Evolutionary conservation across 2,888 invertebrate genomes (phyloP).

Genomic region (Phrixothrix hirtus): DNA sequence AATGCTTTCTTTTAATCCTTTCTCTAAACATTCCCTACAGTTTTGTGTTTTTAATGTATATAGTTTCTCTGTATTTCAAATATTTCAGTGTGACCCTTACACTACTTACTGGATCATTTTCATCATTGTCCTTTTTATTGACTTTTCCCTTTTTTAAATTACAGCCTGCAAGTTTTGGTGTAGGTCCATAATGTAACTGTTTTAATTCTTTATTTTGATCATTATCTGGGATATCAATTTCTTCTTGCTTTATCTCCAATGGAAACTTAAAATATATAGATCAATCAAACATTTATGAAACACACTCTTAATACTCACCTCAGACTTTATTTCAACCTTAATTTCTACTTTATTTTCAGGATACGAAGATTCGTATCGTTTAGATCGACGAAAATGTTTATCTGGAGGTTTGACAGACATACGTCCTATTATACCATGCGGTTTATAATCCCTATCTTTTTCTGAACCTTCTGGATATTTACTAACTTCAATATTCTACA

Average conservation of each 20-base stretch:
- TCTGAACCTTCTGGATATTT: too few species aligned
- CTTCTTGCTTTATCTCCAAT: too few species aligned
- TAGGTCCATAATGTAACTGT: slow-evolving; percentile 76
- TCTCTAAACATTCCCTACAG: too few species aligned
- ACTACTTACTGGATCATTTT: slow-evolving; percentile 57
- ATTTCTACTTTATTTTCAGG: slow-evolving; percentile 12
- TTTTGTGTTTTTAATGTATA: too few species aligned
- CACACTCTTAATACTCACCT: too few species aligned
- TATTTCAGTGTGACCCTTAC: too few species aligned
- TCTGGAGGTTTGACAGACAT: slow-evolving; percentile 72
- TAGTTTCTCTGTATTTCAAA: too few species aligned
- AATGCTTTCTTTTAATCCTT: too few species aligned
- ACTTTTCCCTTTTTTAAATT: slow-evolving; percentile 43
- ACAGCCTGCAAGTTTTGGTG: slow-evolving; percentile 78
- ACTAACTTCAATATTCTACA: too few species aligned
- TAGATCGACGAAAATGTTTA: slow-evolving; percentile 66
- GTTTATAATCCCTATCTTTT: slow-evolving; percentile 72
- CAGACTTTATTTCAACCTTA: too few species aligned
- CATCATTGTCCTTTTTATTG: slow-evolving; percentile 42
- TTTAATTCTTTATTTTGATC: slow-evolving; percentile 63
- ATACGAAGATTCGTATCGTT: slow-evolving; percentile 57
- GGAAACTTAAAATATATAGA: too few species aligned
- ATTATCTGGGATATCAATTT: slow-evolving; percentile 33
- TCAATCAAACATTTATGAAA: too few species aligned
- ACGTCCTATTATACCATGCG: slow-evolving; percentile 71